Base-by-base conservation (phyloP, 2,888 invertebrate species). In the Epinotia nisella region DNA sequence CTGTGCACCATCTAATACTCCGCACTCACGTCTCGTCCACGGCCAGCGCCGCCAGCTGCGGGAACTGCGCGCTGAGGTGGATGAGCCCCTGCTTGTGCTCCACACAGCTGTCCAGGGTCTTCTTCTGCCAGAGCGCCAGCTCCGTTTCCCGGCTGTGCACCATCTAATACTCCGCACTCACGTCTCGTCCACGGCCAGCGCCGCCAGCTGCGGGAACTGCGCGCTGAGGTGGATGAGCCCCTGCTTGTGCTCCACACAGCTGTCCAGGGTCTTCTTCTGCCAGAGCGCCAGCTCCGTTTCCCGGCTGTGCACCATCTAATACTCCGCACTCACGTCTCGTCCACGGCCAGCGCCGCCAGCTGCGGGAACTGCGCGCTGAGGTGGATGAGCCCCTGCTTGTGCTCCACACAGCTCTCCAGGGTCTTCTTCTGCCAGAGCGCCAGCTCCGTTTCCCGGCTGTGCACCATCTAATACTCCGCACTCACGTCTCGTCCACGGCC, bases 81-180 rank as follows among this genome's bases (percentile, higher is more conserved):
- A 93, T 88, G 68, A 93, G 88, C 0, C 83, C 86, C 79, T 91
- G 90, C 75, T 91, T 90, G 86, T 91, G 91, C 81, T 89, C 85
- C 78, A 89, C 84, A 76, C 93, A 92, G 70, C 9, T 35, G 35
- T 35, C 7, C 7, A 35, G 35, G 35, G 35, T 35, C 35, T 35
- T 35, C 9, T 35, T 35, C 86, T 93, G 94, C 90, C 90, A 92
- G 19, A 83, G 79, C 0, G 90, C 89, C 79, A 94, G 79, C 80
- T 92, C 93, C 0, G 83, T 85, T 78, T 93, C 94, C n/a, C n/a
- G n/a, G n/a, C n/a, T n/a, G n/a, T n/a, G n/a, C n/a, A n/a, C n/a
- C n/a, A n/a, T 60, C 90, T 41, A 11, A 41, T 41, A 2, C 9
- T 10, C 1, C 2, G 1, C 76, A 24, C 84, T 81, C 65, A 92